These are phyloP conservation scores for Oxyteleia sp. DNA, from an alignment of 2,888 invertebrate species.

Conservation along the genomic window DNA sequence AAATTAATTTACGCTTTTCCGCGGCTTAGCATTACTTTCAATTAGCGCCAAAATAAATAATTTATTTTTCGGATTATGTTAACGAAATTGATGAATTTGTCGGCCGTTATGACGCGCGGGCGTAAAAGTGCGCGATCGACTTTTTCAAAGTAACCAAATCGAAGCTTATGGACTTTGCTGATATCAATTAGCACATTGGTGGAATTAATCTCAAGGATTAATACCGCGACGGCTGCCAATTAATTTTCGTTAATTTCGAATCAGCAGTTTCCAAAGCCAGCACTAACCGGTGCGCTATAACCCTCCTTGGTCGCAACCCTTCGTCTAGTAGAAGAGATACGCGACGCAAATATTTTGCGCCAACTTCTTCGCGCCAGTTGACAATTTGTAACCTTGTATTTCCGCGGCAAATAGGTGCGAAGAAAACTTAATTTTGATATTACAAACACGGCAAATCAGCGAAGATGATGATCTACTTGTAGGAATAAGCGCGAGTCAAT, in stretches of 20 bases:
- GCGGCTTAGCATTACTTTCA: neutral
- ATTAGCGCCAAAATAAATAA: constrained; percentile 7
- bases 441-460: constrained; percentile 5
- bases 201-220: constrained; percentile 85
- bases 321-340: constrained; percentile 46
- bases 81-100: neutral
- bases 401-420: constrained; percentile 1
- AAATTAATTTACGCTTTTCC: constrained; percentile 1
- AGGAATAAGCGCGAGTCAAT: constrained; percentile 12
- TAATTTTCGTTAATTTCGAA: constrained; percentile 87
- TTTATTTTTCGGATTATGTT: neutral
- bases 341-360: constrained; percentile 59
- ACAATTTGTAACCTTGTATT: constrained; percentile 44
- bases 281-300: constrained; percentile 69
- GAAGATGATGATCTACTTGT: neutral
- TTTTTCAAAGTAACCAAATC: constrained; percentile 50
- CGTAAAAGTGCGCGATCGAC: constrained; percentile 42
- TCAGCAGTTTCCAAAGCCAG: constrained; percentile 85
- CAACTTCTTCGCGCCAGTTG: constrained; percentile 52
- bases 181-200: constrained; percentile 84
- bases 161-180: constrained; percentile 67
- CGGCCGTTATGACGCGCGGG: neutral
- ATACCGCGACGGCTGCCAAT: constrained; percentile 85
- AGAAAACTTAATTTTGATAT: constrained; percentile 26
- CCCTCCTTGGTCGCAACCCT: constrained; percentile 59